Conservation (phyloP, 2,888 invertebrate species). For the Hypolimnas misippus region DNA sequence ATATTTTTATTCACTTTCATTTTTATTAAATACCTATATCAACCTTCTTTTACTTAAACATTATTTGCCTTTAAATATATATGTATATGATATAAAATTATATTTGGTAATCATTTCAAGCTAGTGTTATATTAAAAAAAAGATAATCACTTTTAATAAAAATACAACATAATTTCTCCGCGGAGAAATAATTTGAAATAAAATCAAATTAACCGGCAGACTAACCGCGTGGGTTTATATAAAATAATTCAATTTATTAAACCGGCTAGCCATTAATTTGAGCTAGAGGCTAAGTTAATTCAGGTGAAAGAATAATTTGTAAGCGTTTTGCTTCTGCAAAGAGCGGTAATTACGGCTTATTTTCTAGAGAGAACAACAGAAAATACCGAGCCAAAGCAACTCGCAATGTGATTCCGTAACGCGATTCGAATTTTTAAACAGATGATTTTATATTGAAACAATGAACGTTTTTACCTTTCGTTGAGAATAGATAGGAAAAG, state of each 20-base stretch:
- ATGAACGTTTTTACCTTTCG: conserved; percentile 18
- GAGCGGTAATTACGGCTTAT: conserved; percentile 41
- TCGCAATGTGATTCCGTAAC: conserved; percentile 29
- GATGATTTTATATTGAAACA: conserved; percentile 29
- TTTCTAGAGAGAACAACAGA: conserved; percentile 38
- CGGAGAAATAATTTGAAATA: neutral
- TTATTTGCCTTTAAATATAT: too few species aligned
- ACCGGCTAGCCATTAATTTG: conserved; percentile 22
- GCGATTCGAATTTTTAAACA: conserved; percentile 36
- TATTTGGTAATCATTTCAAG: too few species aligned
- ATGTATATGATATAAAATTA: neutral
- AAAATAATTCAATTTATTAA: conserved; percentile 30
- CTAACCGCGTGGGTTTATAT: conserved; percentile 1
- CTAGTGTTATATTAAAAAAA: neutral
- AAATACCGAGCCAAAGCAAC: conserved; percentile 33
- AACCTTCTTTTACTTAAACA: too few species aligned
- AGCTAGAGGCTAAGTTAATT: conserved; percentile 34
- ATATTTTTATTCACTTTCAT: too few species aligned
- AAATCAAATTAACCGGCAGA: conserved; percentile 3
- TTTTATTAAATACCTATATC: too few species aligned
- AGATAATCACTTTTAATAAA: neutral
- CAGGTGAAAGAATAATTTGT: conserved; percentile 43
- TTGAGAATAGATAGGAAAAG: conserved; percentile 8
- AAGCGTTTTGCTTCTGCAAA: conserved; percentile 36
- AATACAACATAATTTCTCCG: neutral